Percentiles rank a stretch among this genome's conserved stretches.
Conservation (phyloP, 2,888 invertebrate genomes). For the Crocallis elinguaria region DNA sequence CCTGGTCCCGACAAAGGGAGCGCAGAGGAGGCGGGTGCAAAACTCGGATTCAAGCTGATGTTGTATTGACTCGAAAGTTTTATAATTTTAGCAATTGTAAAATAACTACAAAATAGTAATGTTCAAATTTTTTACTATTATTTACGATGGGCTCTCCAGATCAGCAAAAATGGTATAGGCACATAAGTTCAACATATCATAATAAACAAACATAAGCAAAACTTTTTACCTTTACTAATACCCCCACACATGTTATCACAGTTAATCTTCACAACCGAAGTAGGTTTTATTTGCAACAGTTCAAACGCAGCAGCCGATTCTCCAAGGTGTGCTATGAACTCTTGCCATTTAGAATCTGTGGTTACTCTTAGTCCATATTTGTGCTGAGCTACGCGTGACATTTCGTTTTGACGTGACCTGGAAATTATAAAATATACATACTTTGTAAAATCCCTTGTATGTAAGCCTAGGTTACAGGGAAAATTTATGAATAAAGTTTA, state of each 20-base stretch:
- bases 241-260: slow-evolving; percentile 69
- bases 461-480: too few relatives aligned
- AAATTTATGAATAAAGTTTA: too few relatives aligned
- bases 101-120: too few relatives aligned
- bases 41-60: too few relatives aligned
- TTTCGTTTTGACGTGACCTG: slow-evolving; percentile 86
- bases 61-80: too few relatives aligned
- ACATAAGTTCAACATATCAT: neutral
- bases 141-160: too few relatives aligned
- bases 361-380: slow-evolving; percentile 86
- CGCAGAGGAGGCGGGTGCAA: too few relatives aligned
- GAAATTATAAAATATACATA: slow-evolving; percentile 30
- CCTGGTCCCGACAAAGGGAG: too few relatives aligned
- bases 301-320: slow-evolving; percentile 88
- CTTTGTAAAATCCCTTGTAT: neutral
- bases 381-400: slow-evolving; percentile 88
- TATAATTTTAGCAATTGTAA: too few relatives aligned
- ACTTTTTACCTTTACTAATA: slow-evolving; percentile 82
- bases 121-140: too few relatives aligned
- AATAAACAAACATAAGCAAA: neutral
- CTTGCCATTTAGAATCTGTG: slow-evolving; percentile 76
- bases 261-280: slow-evolving; percentile 84
- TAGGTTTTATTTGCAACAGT: slow-evolving; percentile 87
- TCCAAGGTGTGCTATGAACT: slow-evolving; percentile 86
- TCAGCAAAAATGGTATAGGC: too few relatives aligned